Percentiles rank a stretch among this genome's conserved stretches.
These are phyloP conservation scores for Drosophila ironensis DNA, from an alignment of 1,140 invertebrate species.

Conservation along the genomic window DNA sequence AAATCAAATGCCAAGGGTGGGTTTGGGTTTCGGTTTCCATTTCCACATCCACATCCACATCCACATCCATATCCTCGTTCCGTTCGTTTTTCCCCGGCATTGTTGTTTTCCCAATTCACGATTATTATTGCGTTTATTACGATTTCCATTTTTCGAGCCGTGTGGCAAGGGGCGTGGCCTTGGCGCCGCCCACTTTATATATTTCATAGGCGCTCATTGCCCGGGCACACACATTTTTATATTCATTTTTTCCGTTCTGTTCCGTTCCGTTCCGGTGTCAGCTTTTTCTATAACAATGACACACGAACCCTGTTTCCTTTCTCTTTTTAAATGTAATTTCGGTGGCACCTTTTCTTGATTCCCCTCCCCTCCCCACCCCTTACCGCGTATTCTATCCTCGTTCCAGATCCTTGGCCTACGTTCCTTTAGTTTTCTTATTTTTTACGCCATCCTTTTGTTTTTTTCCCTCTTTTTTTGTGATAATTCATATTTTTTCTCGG, in stretches of 20 bases:
- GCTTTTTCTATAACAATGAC: constrained; percentile 69
- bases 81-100: constrained; percentile 27
- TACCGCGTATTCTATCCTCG: constrained; percentile 3
- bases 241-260: not conserved
- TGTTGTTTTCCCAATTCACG: constrained; percentile 64
- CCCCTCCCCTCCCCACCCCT: not conserved
- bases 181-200: constrained; percentile 51
- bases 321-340: not conserved
- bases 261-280: constrained; percentile 57
- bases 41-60: not conserved
- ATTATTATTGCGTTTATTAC: constrained; percentile 76
- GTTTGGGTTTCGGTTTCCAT: constrained; percentile 53
- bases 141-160: constrained; percentile 62
- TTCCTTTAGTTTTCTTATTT: not conserved
- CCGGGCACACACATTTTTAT: constrained; percentile 18
- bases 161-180: constrained; percentile 57
- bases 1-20: constrained; percentile 43
- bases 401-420: constrained; percentile 32
- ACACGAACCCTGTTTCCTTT: constrained; percentile 14
- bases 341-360: constrained; percentile 6
- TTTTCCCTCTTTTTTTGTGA: constrained; percentile 23
- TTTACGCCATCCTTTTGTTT: constrained; percentile 15
- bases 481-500: constrained; percentile 44
- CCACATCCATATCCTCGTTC: no score
- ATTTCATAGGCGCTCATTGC: constrained; percentile 35